Base-by-base conservation (phyloP, 2,797 vertebrate genomes). In the Dermochelys coriacea region DNA sequence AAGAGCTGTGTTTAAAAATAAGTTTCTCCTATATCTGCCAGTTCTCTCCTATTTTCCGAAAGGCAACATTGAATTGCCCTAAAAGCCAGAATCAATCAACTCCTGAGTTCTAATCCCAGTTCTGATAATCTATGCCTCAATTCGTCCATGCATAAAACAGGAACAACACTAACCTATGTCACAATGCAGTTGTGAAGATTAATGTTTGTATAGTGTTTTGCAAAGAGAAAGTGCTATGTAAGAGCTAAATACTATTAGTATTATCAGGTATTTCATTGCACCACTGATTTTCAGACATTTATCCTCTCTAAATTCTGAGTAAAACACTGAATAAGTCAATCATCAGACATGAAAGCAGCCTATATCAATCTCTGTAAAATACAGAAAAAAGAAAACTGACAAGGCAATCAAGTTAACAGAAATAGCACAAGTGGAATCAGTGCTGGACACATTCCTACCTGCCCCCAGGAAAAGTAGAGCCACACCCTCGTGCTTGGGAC, bases 401-500 rank as follows among this genome's bases (percentile, higher is more conserved):
- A 93, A 57, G 29, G n/a, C 0, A 0, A 85, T 10, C 29, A 85
- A 61, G 45, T 80, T 84, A 71, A 89, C 11, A 85, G 82, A 59
- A 80, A 75, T 25, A 74, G 27, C 90, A 29, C 52, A 93, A 80
- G 71, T 41, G 88, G 74, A 74, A 91, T 31, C 16, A 87, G 92
- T 92, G 55, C 61, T 74, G 91, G 50, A 55, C 84, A 82, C 85
- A 81, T 83, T 45, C 57, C 80, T 97, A 98, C 98, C 98, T 98
- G 93, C 45, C 50, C 61, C 74, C 18, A 34, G 75, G 91, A 80
- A 83, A 84, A 91, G 77, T 25, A 0, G 0, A 88, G 71, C 37
- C 59, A 88, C 41, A 97, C 86, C 94, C 82, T 90, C 81, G 68
- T n/a, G 93, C 96, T 97, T 98, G 98, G 64, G 98, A 98, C 27